Evolutionary conservation across 1,140 invertebrate species (phyloP), one percentile per base, ranked within the genome.

Genomic region (Diprion similis): DNA sequence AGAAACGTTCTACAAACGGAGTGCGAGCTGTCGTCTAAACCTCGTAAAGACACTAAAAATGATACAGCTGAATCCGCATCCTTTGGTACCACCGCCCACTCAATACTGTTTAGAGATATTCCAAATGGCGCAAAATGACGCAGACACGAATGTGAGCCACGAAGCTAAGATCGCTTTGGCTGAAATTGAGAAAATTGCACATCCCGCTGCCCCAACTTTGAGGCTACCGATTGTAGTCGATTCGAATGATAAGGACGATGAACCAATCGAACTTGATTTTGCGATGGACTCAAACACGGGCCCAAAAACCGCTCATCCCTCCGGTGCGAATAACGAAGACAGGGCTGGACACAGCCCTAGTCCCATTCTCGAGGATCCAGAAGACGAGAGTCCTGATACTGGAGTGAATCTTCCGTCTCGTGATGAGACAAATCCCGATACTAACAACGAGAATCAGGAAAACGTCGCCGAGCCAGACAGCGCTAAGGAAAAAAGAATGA

Each of bases 151-250:
- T 45, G 78, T 87, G 67, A 68, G 24, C 24, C 73, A 79, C 71
- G 83, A 85, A 75, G 81, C 83, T 1, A 80, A 80, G 73, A 2
- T 78, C 10, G 66, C 73, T 47, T 71, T 78, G 65, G 64, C 77
- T 1, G 78, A 82, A 72, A 66, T 85, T 10, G 83, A 86, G 76
- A 86, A 85, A 78, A 82, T 83, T 59, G 48, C 77, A 10, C 85
- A 86, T 74, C 85, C 85, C 19, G 18, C 18, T 75, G 81, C 79
- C 10, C 83, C 83, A 13, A 76, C 80, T 37, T 74, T 86, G 8
- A 68, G 77, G 13, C 68, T 82, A 51, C 68, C 79, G 65, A 70
- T 70, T 70, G 13, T 13, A 46, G 46, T 37, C 4, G 46, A 17
- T 13, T 48, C 48, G 18, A 48, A 8, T 45, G 67, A 48, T 0